These are phyloP conservation scores for Microtus richardsoni DNA, from an alignment of 2,113 vertebrate genomes.

Conservation along the genomic window DNA sequence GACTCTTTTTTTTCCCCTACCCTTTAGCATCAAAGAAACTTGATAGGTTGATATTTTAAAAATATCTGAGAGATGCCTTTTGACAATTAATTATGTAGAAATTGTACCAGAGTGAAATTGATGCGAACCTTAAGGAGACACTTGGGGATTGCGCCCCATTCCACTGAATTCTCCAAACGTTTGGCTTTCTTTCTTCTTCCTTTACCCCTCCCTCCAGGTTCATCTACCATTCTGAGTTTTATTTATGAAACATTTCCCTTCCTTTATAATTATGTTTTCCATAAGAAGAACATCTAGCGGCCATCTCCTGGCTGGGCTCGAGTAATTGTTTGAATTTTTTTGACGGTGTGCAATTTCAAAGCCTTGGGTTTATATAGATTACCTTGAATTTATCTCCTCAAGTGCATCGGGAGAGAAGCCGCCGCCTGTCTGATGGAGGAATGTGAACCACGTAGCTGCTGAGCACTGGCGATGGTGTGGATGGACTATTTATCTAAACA, in stretches of 20 bases:
- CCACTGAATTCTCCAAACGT: fast-evolving
- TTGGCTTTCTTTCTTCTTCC: background rate
- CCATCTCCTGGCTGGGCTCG: slow-evolving; percentile 77
- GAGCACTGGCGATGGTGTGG: background rate
- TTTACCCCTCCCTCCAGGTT: slow-evolving; percentile 30
- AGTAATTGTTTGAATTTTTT: slow-evolving; percentile 80
- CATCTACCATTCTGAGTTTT: slow-evolving; percentile 56
- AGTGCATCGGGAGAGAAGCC: background rate
- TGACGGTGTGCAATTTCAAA: slow-evolving; percentile 74
- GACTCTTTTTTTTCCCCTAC: slow-evolving; percentile 33
- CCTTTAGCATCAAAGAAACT: slow-evolving; percentile 29
- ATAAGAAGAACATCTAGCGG: slow-evolving; percentile 73
- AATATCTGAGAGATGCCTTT: slow-evolving; percentile 62
- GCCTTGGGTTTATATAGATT: slow-evolving; percentile 76
- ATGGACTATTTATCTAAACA: slow-evolving; percentile 59
- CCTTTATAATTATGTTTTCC: slow-evolving; percentile 81
- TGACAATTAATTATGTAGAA: slow-evolving; percentile 69
- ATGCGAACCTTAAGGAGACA: slow-evolving; percentile 39
- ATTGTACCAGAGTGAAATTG: slow-evolving; percentile 52
- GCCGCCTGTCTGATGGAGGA: background rate
- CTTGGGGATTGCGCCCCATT: background rate
- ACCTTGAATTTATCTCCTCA: slow-evolving; percentile 53
- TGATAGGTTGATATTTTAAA: slow-evolving; percentile 64
- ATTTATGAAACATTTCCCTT: slow-evolving; percentile 79
- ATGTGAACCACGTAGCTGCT: background rate